Evolutionary conservation across 2,888 invertebrate species (phyloP), one percentile per base, ranked within the genome.

Genomic region (Aleiodes leptofemur): DNA sequence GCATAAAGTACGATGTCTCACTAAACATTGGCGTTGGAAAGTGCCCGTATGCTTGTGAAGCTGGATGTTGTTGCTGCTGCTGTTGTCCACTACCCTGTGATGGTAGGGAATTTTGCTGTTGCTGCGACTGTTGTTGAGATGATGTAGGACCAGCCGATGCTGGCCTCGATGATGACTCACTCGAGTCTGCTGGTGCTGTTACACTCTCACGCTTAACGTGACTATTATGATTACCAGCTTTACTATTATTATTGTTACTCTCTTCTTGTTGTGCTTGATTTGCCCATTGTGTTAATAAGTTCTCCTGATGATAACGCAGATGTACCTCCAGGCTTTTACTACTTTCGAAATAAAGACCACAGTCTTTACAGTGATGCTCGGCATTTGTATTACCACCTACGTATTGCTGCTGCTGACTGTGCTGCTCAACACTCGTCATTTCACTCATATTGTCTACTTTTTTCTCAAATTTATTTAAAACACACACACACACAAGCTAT

Each of bases 291-390:
- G 92, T 93, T 85, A 94, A 90, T 83, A 95, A 90, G 86, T 94
- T 94, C 86, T 95, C 95, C 88, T 95, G 94, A 85, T 95, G 95
- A 89, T 95, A 96, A 86, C 94, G 94, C 84, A 95, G 91, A 90
- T 96, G 96, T 80, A 95, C 95, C 85, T 95, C 94, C 81, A 96
- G 91, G 77, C 95, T 95, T 85, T 94, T 94, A 76, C 93, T 92
- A 83, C 94, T 94, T 88, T 96, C 95, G 87, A 96, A 92, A 85
- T 92, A 93, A 81, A 95, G 90, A 84, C 93, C 94, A 90, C 95
- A 96, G 89, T 95, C 93, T 90, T 94, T 94, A 90, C 95, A 96
- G 87, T 93, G 93, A 88, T 92, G 92, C 83, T 93, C 92, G 86
- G 91, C 91, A 80, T 87, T 90, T 51, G 85, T 82, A 68, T 82